These are phyloP conservation scores for Caenorhabditis uteleia DNA, from an alignment of 2,888 invertebrate genomes.

Conservation along the genomic window DNA sequence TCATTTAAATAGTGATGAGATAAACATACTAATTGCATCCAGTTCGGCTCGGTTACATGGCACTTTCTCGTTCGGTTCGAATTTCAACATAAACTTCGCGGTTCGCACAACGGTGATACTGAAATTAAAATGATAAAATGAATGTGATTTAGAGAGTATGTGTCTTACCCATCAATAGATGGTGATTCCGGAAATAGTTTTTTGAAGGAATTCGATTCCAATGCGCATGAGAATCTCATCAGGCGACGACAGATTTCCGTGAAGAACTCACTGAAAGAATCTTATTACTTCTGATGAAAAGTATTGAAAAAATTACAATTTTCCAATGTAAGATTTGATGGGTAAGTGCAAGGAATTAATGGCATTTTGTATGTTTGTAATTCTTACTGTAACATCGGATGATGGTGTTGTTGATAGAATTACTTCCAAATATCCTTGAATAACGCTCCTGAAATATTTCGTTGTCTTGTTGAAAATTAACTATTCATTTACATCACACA, in stretches of 20 bases:
- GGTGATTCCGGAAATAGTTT: neutral
- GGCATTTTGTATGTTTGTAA: neutral
- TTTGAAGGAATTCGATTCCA: neutral
- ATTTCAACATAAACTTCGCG: slow-evolving; percentile 1
- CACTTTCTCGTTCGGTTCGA: neutral
- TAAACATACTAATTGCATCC: no score
- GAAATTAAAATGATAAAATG: neutral
- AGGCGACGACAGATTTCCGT: slow-evolving; percentile 2
- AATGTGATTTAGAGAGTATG: no score
- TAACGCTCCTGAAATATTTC: no score
- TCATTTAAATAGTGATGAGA: no score
- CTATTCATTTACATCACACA: no score
- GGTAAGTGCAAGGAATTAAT: neutral
- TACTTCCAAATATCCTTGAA: no score
- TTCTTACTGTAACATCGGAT: neutral
- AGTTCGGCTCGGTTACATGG: no score
- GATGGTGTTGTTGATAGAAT: no score
- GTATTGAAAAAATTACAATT: neutral
- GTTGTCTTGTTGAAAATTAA: no score
- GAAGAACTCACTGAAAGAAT: neutral
- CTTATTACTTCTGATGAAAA: neutral
- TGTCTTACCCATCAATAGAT: no score
- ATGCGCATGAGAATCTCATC: neutral
- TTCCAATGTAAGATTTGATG: neutral
- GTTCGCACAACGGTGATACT: slow-evolving; percentile 2